These are phyloP conservation scores for Orius insidiosus DNA, from an alignment of 1,140 invertebrate species.

Conservation along the genomic window DNA sequence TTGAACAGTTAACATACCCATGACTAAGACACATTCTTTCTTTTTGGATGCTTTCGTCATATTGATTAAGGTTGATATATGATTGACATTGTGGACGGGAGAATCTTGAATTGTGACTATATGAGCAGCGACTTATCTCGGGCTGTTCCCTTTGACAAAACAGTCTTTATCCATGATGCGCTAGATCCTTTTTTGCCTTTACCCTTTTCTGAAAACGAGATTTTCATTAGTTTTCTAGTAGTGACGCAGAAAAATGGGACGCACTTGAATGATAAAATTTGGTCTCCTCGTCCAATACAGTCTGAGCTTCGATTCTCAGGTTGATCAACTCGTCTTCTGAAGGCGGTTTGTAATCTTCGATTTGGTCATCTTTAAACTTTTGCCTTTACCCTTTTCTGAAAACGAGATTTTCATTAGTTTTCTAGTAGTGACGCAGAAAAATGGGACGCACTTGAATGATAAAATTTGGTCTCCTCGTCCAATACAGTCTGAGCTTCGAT, in stretches of 20 bases:
- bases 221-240: too few relatives aligned
- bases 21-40: conserved; percentile 48
- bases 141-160: conserved; percentile 60
- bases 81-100: conserved; percentile 57
- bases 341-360: too few relatives aligned
- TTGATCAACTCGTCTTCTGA: too few relatives aligned
- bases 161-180: conserved; percentile 57
- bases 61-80: conserved; percentile 49
- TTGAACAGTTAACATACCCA: conserved; percentile 28
- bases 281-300: too few relatives aligned
- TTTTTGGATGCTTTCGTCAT: conserved; percentile 70
- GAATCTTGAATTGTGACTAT: conserved; percentile 70
- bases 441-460: conserved; percentile 4
- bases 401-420: too few relatives aligned
- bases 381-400: too few relatives aligned
- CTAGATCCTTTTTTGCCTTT: conserved; percentile 20
- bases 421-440: too few relatives aligned
- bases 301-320: too few relatives aligned
- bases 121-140: conserved; percentile 70
- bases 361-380: too few relatives aligned
- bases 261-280: too few relatives aligned
- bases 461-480: conserved; percentile 9
- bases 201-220: conserved; percentile 10
- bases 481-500: conserved; percentile 11
- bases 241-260: too few relatives aligned